Evolutionary conservation across 2,797 vertebrate species (phyloP).

Genomic region (Yasuhikotakia modesta): DNA sequence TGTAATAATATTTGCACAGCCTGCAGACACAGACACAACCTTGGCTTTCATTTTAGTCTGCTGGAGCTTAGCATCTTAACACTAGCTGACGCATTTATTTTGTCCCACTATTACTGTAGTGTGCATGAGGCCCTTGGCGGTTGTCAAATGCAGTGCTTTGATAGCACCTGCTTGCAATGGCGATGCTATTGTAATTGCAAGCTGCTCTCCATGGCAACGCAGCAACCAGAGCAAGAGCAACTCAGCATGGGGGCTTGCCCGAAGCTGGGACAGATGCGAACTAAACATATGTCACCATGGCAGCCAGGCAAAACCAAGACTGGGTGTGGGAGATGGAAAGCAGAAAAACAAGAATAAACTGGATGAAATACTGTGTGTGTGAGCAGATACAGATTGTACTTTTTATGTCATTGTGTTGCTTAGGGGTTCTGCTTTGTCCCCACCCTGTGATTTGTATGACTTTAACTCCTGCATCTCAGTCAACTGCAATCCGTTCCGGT

Average conservation of each 20-base stretch:
- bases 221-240: conserved; percentile 56
- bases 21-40: not conserved
- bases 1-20: not conserved
- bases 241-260: conserved; percentile 60
- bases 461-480: conserved; percentile 54
- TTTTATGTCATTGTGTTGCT: conserved; percentile 35
- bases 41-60: not conserved
- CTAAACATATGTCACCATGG: conserved; percentile 59
- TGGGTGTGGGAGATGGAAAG: conserved; percentile 13
- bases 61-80: not conserved
- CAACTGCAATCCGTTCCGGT: conserved; percentile 58
- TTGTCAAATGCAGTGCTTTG: conserved; percentile 44
- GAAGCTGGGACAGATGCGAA: conserved; percentile 48
- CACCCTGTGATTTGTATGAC: conserved; percentile 37
- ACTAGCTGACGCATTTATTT: conserved; percentile 13
- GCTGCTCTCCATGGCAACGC: conserved; percentile 70
- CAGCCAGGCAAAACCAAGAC: conserved; percentile 44
- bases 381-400: conserved; percentile 25
- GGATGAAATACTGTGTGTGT: conserved; percentile 7
- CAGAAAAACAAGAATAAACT: conserved; percentile 10
- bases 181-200: conserved; percentile 54
- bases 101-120: conserved; percentile 9
- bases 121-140: conserved; percentile 23
- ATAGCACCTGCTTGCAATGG: conserved; percentile 60
- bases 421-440: conserved; percentile 9